Evolutionary conservation across 2,888 invertebrate genomes (phyloP), one percentile per base, ranked within the genome.

Genomic region (Ptychoptera albimana): DNA sequence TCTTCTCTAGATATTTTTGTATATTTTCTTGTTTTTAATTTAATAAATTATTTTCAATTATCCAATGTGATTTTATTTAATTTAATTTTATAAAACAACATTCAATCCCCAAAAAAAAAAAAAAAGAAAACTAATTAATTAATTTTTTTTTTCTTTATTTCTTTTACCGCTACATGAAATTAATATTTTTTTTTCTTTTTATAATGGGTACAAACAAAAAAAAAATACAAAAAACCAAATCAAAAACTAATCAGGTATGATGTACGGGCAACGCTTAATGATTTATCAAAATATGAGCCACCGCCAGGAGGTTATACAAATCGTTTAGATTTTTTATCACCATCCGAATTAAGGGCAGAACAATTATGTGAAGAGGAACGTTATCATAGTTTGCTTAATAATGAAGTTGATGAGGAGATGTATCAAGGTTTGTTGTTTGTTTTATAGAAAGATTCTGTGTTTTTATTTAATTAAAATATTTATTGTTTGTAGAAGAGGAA

Each of bases 301-400:
- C 80, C 82, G 43, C 71, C 79, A 7, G 84, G 84, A 54, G 83
- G 83, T 53, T 76, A 71, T 59, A 66, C 70, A 36, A 70, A 66
- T 56, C 63, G 72, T 23, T 66, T 64, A 49, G 75, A 67, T 54
- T 75, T 76, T 56, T 69, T 83, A 44, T 77, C 77, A 39, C 75
- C 76, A 52, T 77, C 78, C 39, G 86, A 89, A 62, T 71, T 73
- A 52, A 77, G 81, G 48, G 77, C 93, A 51, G 97, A 98, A 65
- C 81, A 83, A 57, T 70, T 89, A 45, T 94, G 94, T 66, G 94
- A 98, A 61, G 87, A 91, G 60, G 97, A 98, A 69, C 73, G 97
- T 39, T 98, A 93, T 67, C 71, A 83, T 48, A 91, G 88, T 14
- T 72, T 97, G 40, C 79, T 83, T 58, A 82, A 80, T 46, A 87